Percentiles rank a stretch among this genome's conserved stretches.
phyloP scores from a whole-genome alignment of 2,113 vertebrate genomes.

The Notarius lentiginosus region DNA sequence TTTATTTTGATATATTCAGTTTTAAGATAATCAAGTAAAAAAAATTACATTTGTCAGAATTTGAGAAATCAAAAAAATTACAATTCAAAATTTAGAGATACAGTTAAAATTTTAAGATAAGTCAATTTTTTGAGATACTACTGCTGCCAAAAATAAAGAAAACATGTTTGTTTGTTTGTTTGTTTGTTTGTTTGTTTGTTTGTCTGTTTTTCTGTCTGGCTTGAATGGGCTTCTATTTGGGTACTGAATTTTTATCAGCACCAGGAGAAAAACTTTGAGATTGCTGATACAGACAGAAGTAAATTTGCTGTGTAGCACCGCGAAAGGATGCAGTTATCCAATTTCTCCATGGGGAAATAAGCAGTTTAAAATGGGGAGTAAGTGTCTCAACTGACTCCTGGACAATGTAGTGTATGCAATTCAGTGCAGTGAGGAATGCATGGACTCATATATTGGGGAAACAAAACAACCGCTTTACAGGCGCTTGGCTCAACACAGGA shows the following conservation, averaged over 20 bases:
- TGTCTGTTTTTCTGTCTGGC: background rate
- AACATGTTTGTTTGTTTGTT: background rate
- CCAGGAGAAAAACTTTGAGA: background rate
- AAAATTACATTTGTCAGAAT: too few relatives aligned
- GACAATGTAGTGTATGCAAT: too few relatives aligned
- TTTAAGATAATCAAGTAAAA: too few relatives aligned
- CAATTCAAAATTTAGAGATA: too few relatives aligned
- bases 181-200: background rate
- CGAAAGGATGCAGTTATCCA: background rate
- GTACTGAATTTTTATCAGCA: background rate
- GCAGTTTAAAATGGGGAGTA: background rate
- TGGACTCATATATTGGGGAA: too few relatives aligned
- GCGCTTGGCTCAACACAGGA: too few relatives aligned
- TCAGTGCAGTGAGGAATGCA: too few relatives aligned
- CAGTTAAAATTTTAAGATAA: background rate
- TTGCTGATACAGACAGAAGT: background rate
- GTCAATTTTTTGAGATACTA: background rate
- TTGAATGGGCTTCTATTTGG: background rate
- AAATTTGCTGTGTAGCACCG: background rate
- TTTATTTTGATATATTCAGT: too few relatives aligned
- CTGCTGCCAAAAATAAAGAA: background rate
- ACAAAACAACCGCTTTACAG: too few relatives aligned
- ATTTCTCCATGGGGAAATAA: background rate
- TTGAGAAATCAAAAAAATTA: too few relatives aligned
- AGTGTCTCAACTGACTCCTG: background rate